Evolutionary conservation across 2,113 vertebrate genomes (phyloP), one percentile per base, ranked within the genome.

Genomic region (Pelobates fuscus): DNA sequence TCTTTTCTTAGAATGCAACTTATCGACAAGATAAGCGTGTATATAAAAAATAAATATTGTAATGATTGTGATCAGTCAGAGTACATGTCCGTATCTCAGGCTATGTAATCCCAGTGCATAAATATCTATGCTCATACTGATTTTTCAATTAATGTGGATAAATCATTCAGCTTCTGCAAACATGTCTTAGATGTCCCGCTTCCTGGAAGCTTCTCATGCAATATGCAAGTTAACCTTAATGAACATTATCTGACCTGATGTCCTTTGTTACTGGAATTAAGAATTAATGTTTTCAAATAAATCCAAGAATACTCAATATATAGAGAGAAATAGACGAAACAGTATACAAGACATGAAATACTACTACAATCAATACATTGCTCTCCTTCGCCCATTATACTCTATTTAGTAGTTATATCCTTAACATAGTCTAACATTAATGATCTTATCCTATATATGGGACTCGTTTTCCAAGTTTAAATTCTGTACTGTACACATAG

Each of bases 211-310:
- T 58, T 43, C 52, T 41, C 29, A 74, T 74, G 20, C 54, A 74
- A 74, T 73, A 65, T 66, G 62, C 62, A 49, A 20, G 61, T 64
- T 74, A n/a, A 2, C 24, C 62, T 68, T 77, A 60, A 77, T 68
- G 55, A 68, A 41, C 43, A 67, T 68, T 26, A 44, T 60, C 17
- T 77, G 73, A 77, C 73, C 65, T 15, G 8, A 26, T 27, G 41
- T 77, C 73, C 73, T 77, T 58, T 77, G 73, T 77, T 77, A 59
- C 73, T 61, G 73, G 73, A 77, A 72, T 62, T 12, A 63, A 60
- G 20, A 68, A 77, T 43, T 67, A 60, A 67, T 30, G 72, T 61
- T 67, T 67, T 61, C 46, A 67, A 76, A 76, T 76, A 76, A 67
- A 76, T 49, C n/a, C 20, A 76, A 32, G 32, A 76, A 61, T 67